These are phyloP conservation scores for Coracias cyanogaster DNA, from an alignment of 2,797 vertebrate genomes.

Conservation along the genomic window DNA sequence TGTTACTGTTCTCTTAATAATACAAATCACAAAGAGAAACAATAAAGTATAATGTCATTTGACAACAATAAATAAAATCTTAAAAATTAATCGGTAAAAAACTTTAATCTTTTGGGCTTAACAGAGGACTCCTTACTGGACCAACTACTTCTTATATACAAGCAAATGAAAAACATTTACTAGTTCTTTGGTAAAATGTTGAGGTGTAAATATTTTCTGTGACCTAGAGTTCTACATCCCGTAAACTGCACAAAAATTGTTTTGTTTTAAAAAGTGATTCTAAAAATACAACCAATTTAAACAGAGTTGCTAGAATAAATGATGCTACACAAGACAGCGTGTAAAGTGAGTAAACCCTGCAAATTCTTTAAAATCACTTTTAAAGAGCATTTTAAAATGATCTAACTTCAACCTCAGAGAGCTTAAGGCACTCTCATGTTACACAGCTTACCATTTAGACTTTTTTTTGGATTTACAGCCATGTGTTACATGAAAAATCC, in stretches of 20 bases:
- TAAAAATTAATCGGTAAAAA: neutral
- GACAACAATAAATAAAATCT: neutral
- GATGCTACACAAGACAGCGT: neutral
- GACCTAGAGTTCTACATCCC: neutral
- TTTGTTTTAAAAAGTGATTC: neutral
- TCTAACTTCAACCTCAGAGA: neutral
- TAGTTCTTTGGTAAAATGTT: neutral
- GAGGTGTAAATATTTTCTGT: neutral
- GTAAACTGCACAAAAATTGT: neutral
- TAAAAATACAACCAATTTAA: neutral
- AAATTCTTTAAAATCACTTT: neutral
- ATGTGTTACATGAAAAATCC: neutral
- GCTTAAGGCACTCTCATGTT: neutral
- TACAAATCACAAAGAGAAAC: neutral
- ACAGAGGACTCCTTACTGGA: neutral
- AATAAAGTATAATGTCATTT: neutral
- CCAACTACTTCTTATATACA: neutral
- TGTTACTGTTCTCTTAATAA: neutral
- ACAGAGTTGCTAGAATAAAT: neutral
- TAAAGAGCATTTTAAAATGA: neutral
- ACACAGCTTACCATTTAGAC: neutral
- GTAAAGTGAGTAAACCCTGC: neutral
- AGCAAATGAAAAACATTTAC: neutral
- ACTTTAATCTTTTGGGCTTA: neutral
- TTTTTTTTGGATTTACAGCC: neutral